A percentile compares a stretch with the other conserved stretches of the same genome.
phyloP scores from a whole-genome alignment of 23 tunicate species.

The Halocynthia aurantium region DNA sequence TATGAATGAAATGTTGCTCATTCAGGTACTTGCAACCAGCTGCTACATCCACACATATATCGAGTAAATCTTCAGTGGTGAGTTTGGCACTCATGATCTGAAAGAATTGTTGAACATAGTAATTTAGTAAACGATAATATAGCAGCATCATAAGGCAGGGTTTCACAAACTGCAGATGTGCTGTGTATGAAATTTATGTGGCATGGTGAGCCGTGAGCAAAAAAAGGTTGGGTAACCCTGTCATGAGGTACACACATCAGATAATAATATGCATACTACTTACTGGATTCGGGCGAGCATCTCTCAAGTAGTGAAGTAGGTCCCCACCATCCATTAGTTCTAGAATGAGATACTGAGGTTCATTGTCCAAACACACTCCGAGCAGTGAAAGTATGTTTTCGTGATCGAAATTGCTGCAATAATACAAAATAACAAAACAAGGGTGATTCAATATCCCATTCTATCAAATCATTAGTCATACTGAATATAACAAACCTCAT shows the following conservation, averaged over 20 bases:
- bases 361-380: conserved; percentile 69
- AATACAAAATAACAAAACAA: background rate
- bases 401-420: conserved; percentile 48
- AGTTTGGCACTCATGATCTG: conserved; percentile 36
- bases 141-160: no score
- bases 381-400: conserved; percentile 62
- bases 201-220: no score
- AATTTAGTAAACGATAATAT: no score
- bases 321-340: conserved; percentile 88
- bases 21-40: conserved; percentile 68
- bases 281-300: conserved; percentile 36
- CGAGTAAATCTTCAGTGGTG: conserved; percentile 32
- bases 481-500: conserved; percentile 47
- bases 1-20: conserved; percentile 67
- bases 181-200: no score
- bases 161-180: no score
- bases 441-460: background rate
- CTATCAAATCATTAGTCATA: background rate
- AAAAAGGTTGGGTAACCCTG: no score
- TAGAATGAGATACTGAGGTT: conserved; percentile 51
- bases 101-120: no score
- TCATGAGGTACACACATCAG: no score
- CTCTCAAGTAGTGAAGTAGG: conserved; percentile 46
- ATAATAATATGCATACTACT: background rate
- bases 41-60: conserved; percentile 53